Evolutionary conservation across 1,140 invertebrate genomes (phyloP).

Genomic region (Leptonema lineaticorne): DNA sequence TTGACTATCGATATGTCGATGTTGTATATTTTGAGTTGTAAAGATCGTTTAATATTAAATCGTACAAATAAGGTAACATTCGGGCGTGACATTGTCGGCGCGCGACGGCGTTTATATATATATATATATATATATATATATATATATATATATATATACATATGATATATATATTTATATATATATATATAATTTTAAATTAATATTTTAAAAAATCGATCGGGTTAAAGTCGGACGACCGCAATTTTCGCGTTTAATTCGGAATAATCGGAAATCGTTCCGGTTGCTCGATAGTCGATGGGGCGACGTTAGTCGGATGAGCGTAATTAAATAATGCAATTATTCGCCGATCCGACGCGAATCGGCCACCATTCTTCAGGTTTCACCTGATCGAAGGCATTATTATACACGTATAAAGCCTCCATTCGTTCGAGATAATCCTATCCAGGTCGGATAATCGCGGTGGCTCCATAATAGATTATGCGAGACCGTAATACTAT

Average conservation of each 20-base stretch:
- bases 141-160: not conserved
- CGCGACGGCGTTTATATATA: too few species aligned
- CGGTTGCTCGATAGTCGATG: not conserved
- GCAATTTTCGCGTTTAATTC: too few species aligned
- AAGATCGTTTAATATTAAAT: too few species aligned
- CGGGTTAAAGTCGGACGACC: too few species aligned
- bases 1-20: too few species aligned
- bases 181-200: too few species aligned
- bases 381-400: not conserved
- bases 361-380: not conserved
- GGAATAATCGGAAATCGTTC: too few species aligned
- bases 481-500: not conserved
- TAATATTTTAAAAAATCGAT: too few species aligned
- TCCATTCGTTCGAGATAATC: not conserved
- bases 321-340: conserved; percentile 29
- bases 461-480: not conserved
- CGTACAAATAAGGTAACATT: too few species aligned
- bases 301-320: not conserved
- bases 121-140: not conserved
- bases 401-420: too few species aligned
- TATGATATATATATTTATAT: not conserved
- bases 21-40: too few species aligned
- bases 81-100: too few species aligned
- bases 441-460: not conserved
- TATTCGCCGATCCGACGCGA: not conserved